Base-by-base conservation (phyloP, 2,113 vertebrate genomes). In the Mormyrus iriodes region DNA sequence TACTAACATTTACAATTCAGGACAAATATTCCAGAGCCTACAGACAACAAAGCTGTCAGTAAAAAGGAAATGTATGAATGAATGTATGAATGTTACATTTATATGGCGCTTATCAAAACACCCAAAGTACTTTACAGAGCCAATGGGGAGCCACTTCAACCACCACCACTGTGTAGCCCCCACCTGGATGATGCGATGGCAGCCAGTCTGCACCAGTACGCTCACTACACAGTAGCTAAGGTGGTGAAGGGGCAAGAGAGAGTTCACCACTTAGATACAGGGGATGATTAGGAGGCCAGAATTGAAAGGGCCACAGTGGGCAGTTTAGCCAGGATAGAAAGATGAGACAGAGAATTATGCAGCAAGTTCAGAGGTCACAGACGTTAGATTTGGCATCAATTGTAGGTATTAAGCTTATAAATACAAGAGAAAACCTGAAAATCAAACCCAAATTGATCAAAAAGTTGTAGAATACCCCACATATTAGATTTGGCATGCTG, bases 401-500 rank as follows among this genome's bases (percentile, higher is more conserved):
- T 27, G 1, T 12, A 27, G n/a, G n/a, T 65, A 27, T 65, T 65
- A 65, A n/a, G 9, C 61, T 65, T n/a, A 65, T 9, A n/a, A 27
- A 65, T 35, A 27, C 3, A 73, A 35, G 27, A 73, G 65, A 73
- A 73, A 31, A 69, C 61, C n/a, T 31, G 61, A 69, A 35, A 73
- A 12, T 73, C 27, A 35, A 73, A 73, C 31, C 12, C 65, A 73
- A 27, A 73, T 73, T 73, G 27, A 15, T 73, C 27, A 35, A 3
- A 73, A 69, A 27, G 61, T 69, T 69, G 27, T 12, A 69, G 3
- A n/a, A 69, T 31, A 69, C n/a, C 58, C 9, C 46, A 27, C 24
- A 52, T 94, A 93, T 91, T 89, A 92, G 91, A 93, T 91, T 87
- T 92, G 88, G 86, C 92, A 93, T 93, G 92, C 93, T 91, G 69